phyloP scores from a whole-genome alignment of 2,797 vertebrate species.

The Melanotaenia nigrans region DNA sequence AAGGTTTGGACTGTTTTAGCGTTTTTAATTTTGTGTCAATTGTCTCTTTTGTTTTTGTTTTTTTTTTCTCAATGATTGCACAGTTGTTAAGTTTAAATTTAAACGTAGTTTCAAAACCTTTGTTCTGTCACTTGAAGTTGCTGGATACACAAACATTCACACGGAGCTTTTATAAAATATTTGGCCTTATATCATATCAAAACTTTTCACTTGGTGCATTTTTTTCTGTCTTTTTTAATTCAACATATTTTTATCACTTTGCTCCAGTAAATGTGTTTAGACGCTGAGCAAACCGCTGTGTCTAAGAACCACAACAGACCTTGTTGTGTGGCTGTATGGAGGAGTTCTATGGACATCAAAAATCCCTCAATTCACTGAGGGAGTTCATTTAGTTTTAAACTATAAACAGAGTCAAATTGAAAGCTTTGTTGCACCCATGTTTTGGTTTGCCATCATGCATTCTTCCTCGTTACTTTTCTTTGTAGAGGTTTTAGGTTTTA shows the following conservation, averaged over 20 bases:
- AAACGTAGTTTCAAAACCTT: slow-evolving; percentile 14
- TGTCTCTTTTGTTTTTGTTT: background rate
- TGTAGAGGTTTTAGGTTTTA: slow-evolving; percentile 21
- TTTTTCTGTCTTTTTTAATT: slow-evolving; percentile 4
- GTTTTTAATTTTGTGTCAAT: slow-evolving; percentile 43
- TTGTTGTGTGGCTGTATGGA: background rate
- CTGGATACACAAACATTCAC: slow-evolving; percentile 51
- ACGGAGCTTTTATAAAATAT: slow-evolving; percentile 34
- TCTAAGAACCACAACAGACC: slow-evolving; percentile 24
- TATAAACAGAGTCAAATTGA: background rate
- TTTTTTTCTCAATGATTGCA: slow-evolving; percentile 8
- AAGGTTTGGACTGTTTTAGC: slow-evolving; percentile 78
- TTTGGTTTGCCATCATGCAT: slow-evolving; percentile 29
- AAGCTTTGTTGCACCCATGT: slow-evolving; percentile 35
- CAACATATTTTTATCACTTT: slow-evolving; percentile 3
- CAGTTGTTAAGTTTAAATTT: slow-evolving; percentile 25
- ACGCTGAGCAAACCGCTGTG: slow-evolving; percentile 12
- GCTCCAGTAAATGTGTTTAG: slow-evolving; percentile 4
- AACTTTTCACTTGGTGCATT: slow-evolving; percentile 41
- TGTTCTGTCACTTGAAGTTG: slow-evolving; percentile 36
- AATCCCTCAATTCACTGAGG: slow-evolving; percentile 3
- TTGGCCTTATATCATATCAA: slow-evolving; percentile 63
- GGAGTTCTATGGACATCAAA: background rate
- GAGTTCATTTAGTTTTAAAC: background rate
- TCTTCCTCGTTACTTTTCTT: slow-evolving; percentile 22